Percentiles rank a stretch among this genome's conserved stretches.
phyloP scores from a whole-genome alignment of 92 coral and sea anemone species.

The Siderastrea radians region DNA sequence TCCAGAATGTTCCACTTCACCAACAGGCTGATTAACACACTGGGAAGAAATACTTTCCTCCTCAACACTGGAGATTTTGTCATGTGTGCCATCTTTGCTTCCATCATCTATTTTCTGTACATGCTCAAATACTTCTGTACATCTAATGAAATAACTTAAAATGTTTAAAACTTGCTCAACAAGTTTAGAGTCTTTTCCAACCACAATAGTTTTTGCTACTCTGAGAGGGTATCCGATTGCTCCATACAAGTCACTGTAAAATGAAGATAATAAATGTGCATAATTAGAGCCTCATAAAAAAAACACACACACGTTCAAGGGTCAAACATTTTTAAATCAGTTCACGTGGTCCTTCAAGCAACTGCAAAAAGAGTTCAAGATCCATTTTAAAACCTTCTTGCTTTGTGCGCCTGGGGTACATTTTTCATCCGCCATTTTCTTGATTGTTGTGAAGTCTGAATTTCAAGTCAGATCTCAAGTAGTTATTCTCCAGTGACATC shows the following conservation, averaged over 20 bases:
- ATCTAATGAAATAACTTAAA: slow-evolving; percentile 93
- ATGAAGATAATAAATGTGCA: not conserved
- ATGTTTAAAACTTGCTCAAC: slow-evolving; percentile 77
- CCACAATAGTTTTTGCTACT: slow-evolving; percentile 86
- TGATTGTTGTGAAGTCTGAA: no score
- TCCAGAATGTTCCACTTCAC: not conserved
- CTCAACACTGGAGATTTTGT: not conserved
- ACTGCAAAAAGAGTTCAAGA: no score
- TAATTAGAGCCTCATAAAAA: not conserved
- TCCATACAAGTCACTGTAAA: slow-evolving; percentile 90
- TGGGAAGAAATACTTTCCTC: slow-evolving; percentile 23
- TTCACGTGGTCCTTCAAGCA: no score
- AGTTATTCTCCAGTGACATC: no score
- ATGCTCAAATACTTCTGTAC: slow-evolving; percentile 96
- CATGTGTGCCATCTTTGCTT: not conserved
- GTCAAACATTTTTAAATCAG: no score
- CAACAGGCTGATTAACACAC: slow-evolving; percentile 16
- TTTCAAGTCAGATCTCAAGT: no score
- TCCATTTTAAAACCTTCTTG: no score
- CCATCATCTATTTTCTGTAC: slow-evolving; percentile 54
- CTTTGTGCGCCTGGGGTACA: no score
- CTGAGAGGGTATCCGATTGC: slow-evolving; percentile 89
- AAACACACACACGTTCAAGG: not conserved
- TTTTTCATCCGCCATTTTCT: no score
- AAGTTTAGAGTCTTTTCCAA: slow-evolving; percentile 84